Conservation (phyloP, 2,888 invertebrate species). For the Alentia gelatinosa region DNA sequence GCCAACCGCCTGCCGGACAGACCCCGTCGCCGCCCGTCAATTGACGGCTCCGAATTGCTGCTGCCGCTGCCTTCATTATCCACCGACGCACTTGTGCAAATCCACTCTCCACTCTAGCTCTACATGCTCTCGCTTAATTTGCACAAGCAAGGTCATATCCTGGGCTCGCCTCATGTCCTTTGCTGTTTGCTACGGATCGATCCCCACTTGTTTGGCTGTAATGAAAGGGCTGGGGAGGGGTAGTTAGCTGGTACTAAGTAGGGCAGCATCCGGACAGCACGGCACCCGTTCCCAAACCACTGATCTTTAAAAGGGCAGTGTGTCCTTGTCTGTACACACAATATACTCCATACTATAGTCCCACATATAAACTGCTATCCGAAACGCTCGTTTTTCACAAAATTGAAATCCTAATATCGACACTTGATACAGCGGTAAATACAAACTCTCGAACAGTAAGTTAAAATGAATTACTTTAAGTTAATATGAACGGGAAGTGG, state of each 20-base stretch:
- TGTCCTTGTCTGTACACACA: too few relatives aligned
- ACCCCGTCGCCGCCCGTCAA: constrained; percentile 2
- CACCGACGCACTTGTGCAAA: background rate
- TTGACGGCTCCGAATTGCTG: constrained; percentile 1
- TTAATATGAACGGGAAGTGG: too few relatives aligned
- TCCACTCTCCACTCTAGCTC: background rate
- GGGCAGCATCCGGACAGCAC: background rate
- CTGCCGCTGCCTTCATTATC: constrained; percentile 24
- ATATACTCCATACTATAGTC: too few relatives aligned
- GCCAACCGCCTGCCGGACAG: background rate
- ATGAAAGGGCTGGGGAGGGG: background rate
- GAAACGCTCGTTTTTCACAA: too few relatives aligned
- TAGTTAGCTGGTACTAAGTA: background rate
- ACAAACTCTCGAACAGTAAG: too few relatives aligned
- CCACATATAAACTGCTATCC: too few relatives aligned
- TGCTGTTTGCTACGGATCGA: constrained; percentile 24
- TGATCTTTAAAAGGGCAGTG: too few relatives aligned
- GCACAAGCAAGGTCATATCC: constrained; percentile 29
- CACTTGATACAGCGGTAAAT: too few relatives aligned
- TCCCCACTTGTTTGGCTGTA: background rate
- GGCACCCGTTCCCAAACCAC: too few relatives aligned
- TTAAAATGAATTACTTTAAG: too few relatives aligned
- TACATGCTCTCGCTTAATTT: constrained; percentile 32
- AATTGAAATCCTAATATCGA: too few relatives aligned
- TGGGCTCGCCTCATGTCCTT: background rate